These are phyloP conservation scores for Mixornis gularis DNA, from an alignment of 2,113 vertebrate species.

Conservation along the genomic window DNA sequence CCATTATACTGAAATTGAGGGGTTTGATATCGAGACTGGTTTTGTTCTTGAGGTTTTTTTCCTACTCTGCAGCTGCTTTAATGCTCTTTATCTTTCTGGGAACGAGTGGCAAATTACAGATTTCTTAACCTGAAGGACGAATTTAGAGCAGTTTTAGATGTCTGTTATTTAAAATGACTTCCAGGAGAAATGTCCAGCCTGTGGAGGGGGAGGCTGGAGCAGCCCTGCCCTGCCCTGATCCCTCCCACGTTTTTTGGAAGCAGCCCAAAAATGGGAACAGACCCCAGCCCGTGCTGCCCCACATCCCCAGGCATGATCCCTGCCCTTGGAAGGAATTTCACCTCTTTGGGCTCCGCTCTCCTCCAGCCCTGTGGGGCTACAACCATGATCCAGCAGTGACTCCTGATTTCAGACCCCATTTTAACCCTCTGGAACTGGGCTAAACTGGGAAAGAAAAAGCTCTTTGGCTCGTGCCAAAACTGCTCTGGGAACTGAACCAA, in stretches of 20 bases:
- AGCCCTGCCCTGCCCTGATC: not conserved
- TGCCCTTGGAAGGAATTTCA: not conserved
- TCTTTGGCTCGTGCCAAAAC: not conserved
- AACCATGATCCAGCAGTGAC: not conserved
- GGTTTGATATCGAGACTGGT: constrained; percentile 41
- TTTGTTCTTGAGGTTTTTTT: constrained; percentile 31
- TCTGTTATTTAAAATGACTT: not conserved
- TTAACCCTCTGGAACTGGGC: not conserved
- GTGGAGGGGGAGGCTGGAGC: not conserved
- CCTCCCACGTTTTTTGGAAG: not conserved
- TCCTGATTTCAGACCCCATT: not conserved
- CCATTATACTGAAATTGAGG: constrained; percentile 65
- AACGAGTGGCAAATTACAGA: not conserved
- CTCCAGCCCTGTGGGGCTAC: not conserved
- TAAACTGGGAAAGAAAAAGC: not conserved
- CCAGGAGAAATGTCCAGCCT: not conserved
- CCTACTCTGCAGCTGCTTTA: constrained; percentile 32
- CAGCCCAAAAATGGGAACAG: not conserved
- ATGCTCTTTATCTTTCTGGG: not conserved
- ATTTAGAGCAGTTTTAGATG: not conserved
- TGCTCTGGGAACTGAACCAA: not conserved
- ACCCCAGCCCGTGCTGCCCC: not conserved
- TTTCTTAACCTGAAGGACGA: not conserved
- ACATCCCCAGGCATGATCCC: rapidly evolving
- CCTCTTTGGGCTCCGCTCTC: not conserved